Percentiles rank a stretch among this genome's conserved stretches.
phyloP scores from a whole-genome alignment of 1,140 invertebrate species.

The Drosophila sechellia region DNA sequence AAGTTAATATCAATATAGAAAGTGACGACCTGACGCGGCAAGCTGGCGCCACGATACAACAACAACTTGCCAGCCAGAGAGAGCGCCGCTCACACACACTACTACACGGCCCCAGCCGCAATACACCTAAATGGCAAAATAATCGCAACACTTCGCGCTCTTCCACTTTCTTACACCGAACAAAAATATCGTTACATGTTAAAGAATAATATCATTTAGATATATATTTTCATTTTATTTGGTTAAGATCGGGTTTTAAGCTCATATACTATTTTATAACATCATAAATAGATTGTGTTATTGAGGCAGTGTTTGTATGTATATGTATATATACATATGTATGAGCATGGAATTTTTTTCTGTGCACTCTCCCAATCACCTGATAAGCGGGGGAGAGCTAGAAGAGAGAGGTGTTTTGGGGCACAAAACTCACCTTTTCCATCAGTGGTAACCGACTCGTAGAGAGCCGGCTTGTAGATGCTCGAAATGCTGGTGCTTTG shows the following conservation, averaged over 20 bases:
- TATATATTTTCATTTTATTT: no score
- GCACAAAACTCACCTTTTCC: constrained; percentile 88
- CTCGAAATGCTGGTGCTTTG: constrained; percentile 64
- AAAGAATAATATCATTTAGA: no score
- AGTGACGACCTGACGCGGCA: constrained; percentile 82
- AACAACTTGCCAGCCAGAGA: constrained; percentile 44
- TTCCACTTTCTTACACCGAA: background rate
- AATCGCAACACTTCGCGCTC: constrained; percentile 13
- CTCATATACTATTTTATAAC: no score
- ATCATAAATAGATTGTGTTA: no score
- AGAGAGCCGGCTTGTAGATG: constrained; percentile 55
- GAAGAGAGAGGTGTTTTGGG: background rate
- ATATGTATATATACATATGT: no score
- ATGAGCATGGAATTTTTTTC: background rate
- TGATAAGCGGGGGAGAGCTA: constrained; percentile 1
- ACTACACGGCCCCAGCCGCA: background rate
- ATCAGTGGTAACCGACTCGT: constrained; percentile 89
- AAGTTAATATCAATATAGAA: constrained; percentile 83
- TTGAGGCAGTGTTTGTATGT: no score
- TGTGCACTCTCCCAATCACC: background rate
- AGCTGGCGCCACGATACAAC: constrained; percentile 66
- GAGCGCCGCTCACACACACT: constrained; percentile 19
- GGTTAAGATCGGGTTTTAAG: no score
- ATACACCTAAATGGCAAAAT: constrained; percentile 30
- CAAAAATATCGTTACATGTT: background rate